phyloP scores from a whole-genome alignment of 2,797 vertebrate genomes.

The Cuniculus paca region DNA sequence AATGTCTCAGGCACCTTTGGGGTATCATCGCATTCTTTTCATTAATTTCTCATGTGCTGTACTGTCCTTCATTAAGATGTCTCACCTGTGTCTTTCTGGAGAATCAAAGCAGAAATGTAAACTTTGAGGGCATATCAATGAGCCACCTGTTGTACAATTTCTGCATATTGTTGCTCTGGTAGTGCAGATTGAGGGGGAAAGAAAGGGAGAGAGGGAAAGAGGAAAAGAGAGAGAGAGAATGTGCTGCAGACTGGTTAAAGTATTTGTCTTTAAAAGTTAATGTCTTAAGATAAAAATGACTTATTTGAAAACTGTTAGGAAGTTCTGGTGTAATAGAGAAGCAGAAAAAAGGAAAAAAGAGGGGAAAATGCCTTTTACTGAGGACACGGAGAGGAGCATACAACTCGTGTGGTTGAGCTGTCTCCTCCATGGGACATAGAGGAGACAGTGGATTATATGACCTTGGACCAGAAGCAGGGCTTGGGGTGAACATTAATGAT shows the following conservation, averaged over 20 bases:
- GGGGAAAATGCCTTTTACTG: too few relatives aligned
- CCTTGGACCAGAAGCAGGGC: too few relatives aligned
- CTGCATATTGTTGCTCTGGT: slow-evolving; percentile 25
- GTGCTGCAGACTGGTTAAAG: slow-evolving; percentile 65
- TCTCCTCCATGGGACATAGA: too few relatives aligned
- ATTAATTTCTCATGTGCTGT: slow-evolving; percentile 69
- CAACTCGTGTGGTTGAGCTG: too few relatives aligned
- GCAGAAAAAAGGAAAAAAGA: too few relatives aligned
- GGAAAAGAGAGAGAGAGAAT: slow-evolving; percentile 59
- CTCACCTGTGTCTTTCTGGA: slow-evolving; percentile 69
- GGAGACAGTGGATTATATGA: too few relatives aligned
- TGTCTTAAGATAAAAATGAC: slow-evolving; percentile 74
- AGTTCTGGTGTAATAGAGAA: too few relatives aligned
- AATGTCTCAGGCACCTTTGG: slow-evolving; percentile 46
- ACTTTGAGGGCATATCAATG: slow-evolving; percentile 65
- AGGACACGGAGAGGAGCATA: too few relatives aligned
- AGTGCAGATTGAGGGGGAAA: slow-evolving; percentile 50
- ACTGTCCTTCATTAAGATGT: slow-evolving; percentile 79
- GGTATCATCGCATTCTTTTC: not conserved
- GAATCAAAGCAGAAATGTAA: slow-evolving; percentile 74
- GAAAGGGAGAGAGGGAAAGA: not conserved
- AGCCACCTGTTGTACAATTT: slow-evolving; percentile 69
- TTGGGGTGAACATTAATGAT: too few relatives aligned
- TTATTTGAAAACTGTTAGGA: too few relatives aligned
- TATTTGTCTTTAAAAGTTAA: slow-evolving; percentile 72